Percentiles rank a stretch among this genome's conserved stretches.
Evolutionary conservation across 2,888 invertebrate species (phyloP).

Genomic region (Frankliniella intonsa): DNA sequence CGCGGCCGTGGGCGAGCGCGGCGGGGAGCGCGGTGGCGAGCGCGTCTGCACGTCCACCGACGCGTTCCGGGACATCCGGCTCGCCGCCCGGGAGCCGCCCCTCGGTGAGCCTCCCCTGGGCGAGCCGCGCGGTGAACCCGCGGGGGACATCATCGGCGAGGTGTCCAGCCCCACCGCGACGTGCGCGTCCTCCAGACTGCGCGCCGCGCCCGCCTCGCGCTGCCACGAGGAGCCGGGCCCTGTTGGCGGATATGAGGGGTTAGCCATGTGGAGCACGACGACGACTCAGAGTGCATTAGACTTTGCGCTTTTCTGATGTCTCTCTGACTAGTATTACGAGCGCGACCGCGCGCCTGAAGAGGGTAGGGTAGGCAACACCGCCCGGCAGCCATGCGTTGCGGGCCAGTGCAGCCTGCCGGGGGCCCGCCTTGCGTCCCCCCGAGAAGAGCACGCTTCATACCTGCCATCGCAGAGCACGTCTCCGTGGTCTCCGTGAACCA

Average conservation of each 20-base stretch:
- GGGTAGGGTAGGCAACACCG: too few species aligned
- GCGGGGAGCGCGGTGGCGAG: neutral
- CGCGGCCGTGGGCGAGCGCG: neutral
- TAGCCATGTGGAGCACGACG: too few species aligned
- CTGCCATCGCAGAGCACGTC: neutral
- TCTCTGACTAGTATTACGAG: too few species aligned
- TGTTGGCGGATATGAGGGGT: too few species aligned
- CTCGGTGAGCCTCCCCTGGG: neutral
- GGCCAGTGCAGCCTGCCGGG: too few species aligned
- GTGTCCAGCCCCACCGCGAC: neutral
- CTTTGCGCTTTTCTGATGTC: too few species aligned
- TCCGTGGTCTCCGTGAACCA: constrained; percentile 17
- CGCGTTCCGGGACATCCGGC: neutral
- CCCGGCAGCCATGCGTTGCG: too few species aligned
- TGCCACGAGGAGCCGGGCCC: neutral
- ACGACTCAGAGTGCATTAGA: too few species aligned
- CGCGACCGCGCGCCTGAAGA: too few species aligned
- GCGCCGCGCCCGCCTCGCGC: neutral
- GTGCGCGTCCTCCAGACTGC: neutral
- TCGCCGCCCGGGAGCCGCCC: neutral
- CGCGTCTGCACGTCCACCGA: neutral
- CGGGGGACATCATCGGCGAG: neutral
- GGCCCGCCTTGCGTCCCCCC: too few species aligned
- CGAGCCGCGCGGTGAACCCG: neutral
- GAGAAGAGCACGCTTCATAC: neutral